Conservation (phyloP, 2,888 invertebrate species). For the Metallyticus violacea region DNA sequence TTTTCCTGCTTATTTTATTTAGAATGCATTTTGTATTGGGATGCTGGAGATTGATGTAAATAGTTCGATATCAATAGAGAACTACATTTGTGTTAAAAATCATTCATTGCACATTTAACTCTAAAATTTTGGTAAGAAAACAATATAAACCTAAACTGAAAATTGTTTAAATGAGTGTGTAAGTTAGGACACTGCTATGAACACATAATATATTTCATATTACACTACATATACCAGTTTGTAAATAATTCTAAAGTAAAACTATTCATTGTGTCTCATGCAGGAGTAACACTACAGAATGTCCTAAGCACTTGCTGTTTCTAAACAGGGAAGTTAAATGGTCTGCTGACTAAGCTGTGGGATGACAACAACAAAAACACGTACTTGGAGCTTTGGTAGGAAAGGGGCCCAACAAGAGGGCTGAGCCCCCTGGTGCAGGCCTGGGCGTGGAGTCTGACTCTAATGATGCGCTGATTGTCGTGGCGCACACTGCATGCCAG, state of each 20-base stretch:
- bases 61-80: too few species aligned
- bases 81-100: too few species aligned
- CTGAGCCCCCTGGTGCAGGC: conserved; percentile 11
- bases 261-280: neutral
- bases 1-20: neutral
- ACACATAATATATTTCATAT: neutral
- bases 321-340: neutral
- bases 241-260: neutral
- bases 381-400: conserved; percentile 61
- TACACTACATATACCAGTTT: neutral
- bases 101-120: too few species aligned
- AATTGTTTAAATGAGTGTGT: neutral
- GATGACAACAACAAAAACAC: conserved; percentile 41
- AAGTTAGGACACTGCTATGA: neutral
- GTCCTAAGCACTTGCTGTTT: neutral
- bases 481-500: conserved; percentile 20
- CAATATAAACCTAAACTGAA: neutral
- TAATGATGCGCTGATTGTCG: conserved; percentile 16
- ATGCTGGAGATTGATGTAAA: too few species aligned
- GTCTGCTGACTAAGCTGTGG: neutral
- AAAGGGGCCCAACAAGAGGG: conserved; percentile 21
- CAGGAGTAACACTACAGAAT: neutral
- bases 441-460: conserved; percentile 20
- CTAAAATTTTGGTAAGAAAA: too few species aligned
- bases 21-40: neutral